phyloP scores from a whole-genome alignment of 2,113 vertebrate genomes.

The Oncorhynchus gorbuscha region DNA sequence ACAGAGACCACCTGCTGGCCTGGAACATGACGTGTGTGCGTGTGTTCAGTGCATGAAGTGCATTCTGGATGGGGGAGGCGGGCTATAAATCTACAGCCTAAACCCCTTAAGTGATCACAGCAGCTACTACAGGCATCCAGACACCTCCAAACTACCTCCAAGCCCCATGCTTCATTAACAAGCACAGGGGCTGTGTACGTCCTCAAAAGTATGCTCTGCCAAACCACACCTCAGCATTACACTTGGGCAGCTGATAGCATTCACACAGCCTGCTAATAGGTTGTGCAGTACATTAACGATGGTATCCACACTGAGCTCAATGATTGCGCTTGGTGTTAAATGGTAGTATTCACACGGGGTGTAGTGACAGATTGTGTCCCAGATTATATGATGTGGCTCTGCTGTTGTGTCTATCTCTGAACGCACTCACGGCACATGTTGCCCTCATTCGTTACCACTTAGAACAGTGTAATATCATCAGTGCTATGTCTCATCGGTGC shows the following conservation, averaged over 20 bases:
- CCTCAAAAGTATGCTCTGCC: neutral
- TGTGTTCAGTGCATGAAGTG: neutral
- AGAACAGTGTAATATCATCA: neutral
- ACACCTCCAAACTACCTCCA: neutral
- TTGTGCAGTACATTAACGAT: neutral
- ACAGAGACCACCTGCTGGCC: slow-evolving; percentile 54
- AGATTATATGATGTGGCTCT: slow-evolving; percentile 5
- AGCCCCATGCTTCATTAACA: neutral
- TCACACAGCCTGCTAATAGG: neutral
- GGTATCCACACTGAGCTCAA: neutral
- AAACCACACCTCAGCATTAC: neutral
- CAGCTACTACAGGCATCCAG: neutral
- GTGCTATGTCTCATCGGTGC: neutral
- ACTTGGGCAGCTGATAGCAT: neutral
- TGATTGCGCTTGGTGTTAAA: slow-evolving; percentile 61
- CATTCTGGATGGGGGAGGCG: too few species aligned
- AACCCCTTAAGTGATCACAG: neutral
- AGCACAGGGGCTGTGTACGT: neutral
- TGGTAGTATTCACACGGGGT: slow-evolving; percentile 14
- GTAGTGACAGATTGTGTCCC: slow-evolving; percentile 21
- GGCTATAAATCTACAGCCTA: neutral
- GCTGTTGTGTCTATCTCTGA: slow-evolving; percentile 60
- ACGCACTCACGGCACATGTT: slow-evolving; percentile 30
- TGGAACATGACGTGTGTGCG: neutral
- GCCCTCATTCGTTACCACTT: slow-evolving; percentile 21